Base-by-base conservation (phyloP, 2,113 vertebrate species). In the Opisthocomus hoazin region DNA sequence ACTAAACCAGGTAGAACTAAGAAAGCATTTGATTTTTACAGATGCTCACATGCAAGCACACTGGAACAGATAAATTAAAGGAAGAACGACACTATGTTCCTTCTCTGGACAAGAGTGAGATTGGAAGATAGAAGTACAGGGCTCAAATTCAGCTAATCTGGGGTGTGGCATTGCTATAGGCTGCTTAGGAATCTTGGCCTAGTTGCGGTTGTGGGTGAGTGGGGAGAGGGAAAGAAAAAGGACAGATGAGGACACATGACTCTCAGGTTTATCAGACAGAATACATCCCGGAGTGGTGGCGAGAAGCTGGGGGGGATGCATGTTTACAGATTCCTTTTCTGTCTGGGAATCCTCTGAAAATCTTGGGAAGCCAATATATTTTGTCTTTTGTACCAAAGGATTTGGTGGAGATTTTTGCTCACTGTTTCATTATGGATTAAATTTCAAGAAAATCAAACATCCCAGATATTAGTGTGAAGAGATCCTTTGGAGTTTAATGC, bases 21-120 rank as follows among this genome's bases (percentile, higher is more conserved):
- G 93, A 94, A 89, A 84, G 27, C 65, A 45, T 78, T 93, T 93
- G 61, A 70, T 95, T 95, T 95, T 88, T 90, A 65, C 56, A 91
- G 24, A 53, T 85, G 69, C 70, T 79, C 85, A 80, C 54, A 60
- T 69, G 12, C 69, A 34, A 91, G 57, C 70, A 65, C 12, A 39
- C 13, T 34, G 34, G 17, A 60, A 53, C 15, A 73, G 63, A 61
- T 50, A 70, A 87, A 87, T 85, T 57, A 80, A 57, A 88, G 34
- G 46, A 54, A 70, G 37, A 65, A 89, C 20, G 36, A 15, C 3
- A n/a, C 23, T 70, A 1, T 61, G n/a, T 46, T 37, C 24, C 12
- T 65, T 65, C n/a, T 39, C 15, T 61, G 50, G 29, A 50, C 9
- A 39, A n/a, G 8, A 89, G 34, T 12, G 18, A 61, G 57, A 76